A percentile compares a stretch with the other conserved stretches of the same genome.
Conservation (phyloP, 2,888 invertebrate species). For the Calameuta idolon region DNA sequence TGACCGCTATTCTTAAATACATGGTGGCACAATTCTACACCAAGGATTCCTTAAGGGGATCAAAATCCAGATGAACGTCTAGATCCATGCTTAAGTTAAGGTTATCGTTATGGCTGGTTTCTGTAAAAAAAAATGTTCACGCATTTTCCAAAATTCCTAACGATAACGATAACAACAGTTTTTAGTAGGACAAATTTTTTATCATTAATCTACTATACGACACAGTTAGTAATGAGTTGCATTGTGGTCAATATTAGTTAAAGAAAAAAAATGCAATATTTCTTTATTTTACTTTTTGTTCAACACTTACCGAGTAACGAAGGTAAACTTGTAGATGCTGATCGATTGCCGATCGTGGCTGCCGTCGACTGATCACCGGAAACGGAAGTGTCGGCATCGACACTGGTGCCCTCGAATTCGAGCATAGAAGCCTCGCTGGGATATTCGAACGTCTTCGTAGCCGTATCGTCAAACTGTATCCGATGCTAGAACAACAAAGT, state of each 20-base stretch:
- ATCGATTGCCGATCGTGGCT: slow-evolving; percentile 45
- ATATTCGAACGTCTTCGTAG: slow-evolving; percentile 92
- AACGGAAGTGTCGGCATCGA: slow-evolving; percentile 58
- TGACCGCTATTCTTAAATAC: not conserved
- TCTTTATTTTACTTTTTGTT: not conserved
- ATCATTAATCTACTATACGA: not conserved
- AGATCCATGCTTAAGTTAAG: not conserved
- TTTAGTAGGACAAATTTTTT: not conserved
- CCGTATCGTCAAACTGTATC: slow-evolving; percentile 90
- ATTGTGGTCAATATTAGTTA: not conserved
- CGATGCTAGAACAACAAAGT: slow-evolving; percentile 77
- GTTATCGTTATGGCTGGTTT: slow-evolving; percentile 22
- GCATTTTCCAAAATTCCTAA: slow-evolving; percentile 10
- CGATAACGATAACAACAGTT: not conserved
- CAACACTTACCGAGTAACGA: slow-evolving; percentile 56
- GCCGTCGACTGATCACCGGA: slow-evolving; percentile 48
- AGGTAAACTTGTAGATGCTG: slow-evolving; percentile 51
- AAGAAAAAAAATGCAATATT: not conserved
- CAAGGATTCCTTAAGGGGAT: slow-evolving; percentile 39
- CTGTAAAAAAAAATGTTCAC: slow-evolving; percentile 32
- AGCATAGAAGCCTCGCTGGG: slow-evolving; percentile 89
- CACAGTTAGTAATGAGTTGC: not conserved
- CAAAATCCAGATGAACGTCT: slow-evolving; percentile 33
- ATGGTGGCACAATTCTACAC: slow-evolving; percentile 28
- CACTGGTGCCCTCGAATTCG: slow-evolving; percentile 70